Evolutionary conservation across 2,113 vertebrate genomes (phyloP).

Genomic region (Beaufortia kweichowensis): DNA sequence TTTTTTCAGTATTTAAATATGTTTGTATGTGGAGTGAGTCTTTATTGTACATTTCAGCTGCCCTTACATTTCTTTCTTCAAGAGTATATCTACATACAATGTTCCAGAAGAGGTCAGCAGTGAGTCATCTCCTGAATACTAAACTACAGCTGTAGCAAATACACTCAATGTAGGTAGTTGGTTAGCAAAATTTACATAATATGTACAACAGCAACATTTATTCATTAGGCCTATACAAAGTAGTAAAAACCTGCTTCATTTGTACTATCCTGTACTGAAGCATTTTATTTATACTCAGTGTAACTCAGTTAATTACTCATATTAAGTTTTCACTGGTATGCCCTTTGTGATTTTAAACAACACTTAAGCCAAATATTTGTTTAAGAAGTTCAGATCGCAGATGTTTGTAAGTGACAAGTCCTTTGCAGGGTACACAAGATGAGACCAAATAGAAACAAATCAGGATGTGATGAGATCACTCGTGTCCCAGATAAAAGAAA

Average conservation of each 20-base stretch:
- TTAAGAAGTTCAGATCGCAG: neutral
- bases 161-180: neutral
- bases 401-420: neutral
- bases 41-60: slow-evolving; percentile 1
- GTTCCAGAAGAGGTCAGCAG: neutral
- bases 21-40: neutral
- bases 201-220: too few relatives aligned
- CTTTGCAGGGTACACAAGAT: neutral
- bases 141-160: neutral
- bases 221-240: neutral
- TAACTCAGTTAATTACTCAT: too few relatives aligned
- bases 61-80: neutral
- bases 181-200: too few relatives aligned
- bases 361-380: neutral
- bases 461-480: slow-evolving; percentile 16
- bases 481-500: slow-evolving; percentile 65
- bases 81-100: neutral
- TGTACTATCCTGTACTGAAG: neutral
- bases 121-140: neutral
- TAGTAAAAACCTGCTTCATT: neutral
- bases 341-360: neutral
- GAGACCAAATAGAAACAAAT: neutral
- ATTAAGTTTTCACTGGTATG: neutral
- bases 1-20: neutral
- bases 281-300: neutral